Conservation (phyloP, 2,888 invertebrate species). For the Harpalus rubripes region DNA sequence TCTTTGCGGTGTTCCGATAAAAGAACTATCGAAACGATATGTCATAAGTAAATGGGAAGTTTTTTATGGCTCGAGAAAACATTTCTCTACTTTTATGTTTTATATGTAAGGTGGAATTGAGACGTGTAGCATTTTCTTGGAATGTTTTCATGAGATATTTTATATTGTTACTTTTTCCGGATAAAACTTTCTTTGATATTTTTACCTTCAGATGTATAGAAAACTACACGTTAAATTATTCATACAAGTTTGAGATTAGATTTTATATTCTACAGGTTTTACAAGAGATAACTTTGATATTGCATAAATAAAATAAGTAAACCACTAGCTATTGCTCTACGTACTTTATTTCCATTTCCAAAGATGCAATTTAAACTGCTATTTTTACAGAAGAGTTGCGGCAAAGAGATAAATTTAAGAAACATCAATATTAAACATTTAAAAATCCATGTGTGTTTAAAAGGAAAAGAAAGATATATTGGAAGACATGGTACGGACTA, state of each 20-base stretch:
- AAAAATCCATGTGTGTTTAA: too few relatives aligned
- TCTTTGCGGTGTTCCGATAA: slow-evolving; percentile 49
- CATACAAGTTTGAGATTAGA: slow-evolving; percentile 31
- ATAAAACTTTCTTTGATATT: slow-evolving; percentile 32
- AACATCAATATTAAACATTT: neutral
- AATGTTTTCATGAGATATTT: slow-evolving; percentile 50
- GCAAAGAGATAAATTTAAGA: neutral
- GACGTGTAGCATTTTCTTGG: slow-evolving; percentile 43
- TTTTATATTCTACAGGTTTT: slow-evolving; percentile 17
- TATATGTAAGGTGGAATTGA: slow-evolving; percentile 45
- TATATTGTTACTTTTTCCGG: slow-evolving; percentile 48
- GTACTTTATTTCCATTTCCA: neutral
- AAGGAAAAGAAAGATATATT: too few relatives aligned
- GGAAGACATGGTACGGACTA: too few relatives aligned
- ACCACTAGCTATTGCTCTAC: neutral
- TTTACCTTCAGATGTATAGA: slow-evolving; percentile 13
- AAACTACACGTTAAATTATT: slow-evolving; percentile 38
- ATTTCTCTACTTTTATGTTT: slow-evolving; percentile 44
- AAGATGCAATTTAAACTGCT: neutral
- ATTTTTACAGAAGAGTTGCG: neutral
- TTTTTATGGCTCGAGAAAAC: slow-evolving; percentile 41
- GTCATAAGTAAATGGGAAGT: slow-evolving; percentile 52
- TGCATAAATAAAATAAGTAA: neutral
- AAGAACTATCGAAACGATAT: slow-evolving; percentile 53
- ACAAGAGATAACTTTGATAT: slow-evolving; percentile 7